Conservation (phyloP, 2,797 vertebrate species). For the Silurus aristotelis region DNA sequence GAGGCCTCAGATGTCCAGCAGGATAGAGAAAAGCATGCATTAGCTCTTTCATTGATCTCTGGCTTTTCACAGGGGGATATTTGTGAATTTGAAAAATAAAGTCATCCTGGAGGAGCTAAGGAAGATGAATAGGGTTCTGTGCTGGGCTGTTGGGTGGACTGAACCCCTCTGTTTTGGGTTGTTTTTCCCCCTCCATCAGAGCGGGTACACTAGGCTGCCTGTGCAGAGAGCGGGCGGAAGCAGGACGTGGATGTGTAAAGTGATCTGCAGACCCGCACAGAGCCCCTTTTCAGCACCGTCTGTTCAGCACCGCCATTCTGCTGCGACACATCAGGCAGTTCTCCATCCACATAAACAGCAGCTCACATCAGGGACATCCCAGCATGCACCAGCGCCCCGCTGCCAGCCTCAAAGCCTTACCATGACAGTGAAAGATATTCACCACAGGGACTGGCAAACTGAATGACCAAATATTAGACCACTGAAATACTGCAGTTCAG, state of each 20-base stretch:
- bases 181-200: constrained; percentile 67
- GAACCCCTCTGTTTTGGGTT: constrained; percentile 76
- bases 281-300: constrained; percentile 76
- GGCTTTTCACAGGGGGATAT: constrained; percentile 65
- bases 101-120: constrained; percentile 66
- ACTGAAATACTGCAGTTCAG: constrained; percentile 39
- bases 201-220: constrained; percentile 76
- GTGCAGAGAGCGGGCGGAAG: constrained; percentile 84
- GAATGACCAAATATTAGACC: constrained; percentile 44
- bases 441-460: constrained; percentile 49
- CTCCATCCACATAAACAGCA: constrained; percentile 77
- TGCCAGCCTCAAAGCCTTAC: constrained; percentile 55
- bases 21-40: constrained; percentile 58
- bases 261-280: constrained; percentile 77
- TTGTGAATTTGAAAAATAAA: constrained; percentile 75
- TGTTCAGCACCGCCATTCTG: constrained; percentile 67
- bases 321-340: constrained; percentile 74
- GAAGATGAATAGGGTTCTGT: constrained; percentile 82
- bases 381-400: constrained; percentile 49
- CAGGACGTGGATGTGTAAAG: constrained; percentile 87
- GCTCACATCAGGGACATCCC: constrained; percentile 60
- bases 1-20: constrained; percentile 56
- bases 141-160: constrained; percentile 73
- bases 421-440: constrained; percentile 57
- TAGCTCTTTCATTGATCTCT: constrained; percentile 60